Evolutionary conservation across 2,888 invertebrate species (phyloP).

Genomic region (Phymatocera aterrima): DNA sequence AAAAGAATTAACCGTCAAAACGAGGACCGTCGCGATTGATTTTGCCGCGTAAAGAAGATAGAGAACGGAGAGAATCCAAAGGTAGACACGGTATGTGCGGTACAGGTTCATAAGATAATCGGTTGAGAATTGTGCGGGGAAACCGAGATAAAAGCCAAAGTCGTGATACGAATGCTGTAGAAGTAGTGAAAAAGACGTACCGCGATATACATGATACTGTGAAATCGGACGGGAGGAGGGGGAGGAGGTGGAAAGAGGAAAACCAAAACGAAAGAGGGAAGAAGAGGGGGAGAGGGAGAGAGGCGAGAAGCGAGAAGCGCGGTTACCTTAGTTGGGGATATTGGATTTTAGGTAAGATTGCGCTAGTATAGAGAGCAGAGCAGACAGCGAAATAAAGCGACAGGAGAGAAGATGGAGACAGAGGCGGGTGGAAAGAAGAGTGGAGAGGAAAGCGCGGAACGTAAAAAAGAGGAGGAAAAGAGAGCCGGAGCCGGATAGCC

Average conservation of each 20-base stretch:
- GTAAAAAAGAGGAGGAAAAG: neutral
- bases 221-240: neutral
- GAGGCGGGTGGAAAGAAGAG: neutral
- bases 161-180: neutral
- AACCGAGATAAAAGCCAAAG: neutral
- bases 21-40: no score
- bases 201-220: neutral
- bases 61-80: neutral
- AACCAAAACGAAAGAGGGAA: neutral
- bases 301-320: slow-evolving; percentile 16
- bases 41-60: neutral
- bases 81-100: no score
- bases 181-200: neutral
- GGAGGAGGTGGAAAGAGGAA: neutral
- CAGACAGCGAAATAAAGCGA: neutral
- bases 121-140: neutral
- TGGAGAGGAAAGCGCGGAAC: slow-evolving; percentile 12
- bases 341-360: slow-evolving; percentile 35
- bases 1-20: no score
- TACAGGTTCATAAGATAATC: neutral
- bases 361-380: neutral
- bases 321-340: slow-evolving; percentile 10
- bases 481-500: slow-evolving; percentile 34
- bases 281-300: neutral
- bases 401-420: neutral